Base-by-base conservation (phyloP, 2,113 vertebrate genomes). In the Salvelinus namaycush region DNA sequence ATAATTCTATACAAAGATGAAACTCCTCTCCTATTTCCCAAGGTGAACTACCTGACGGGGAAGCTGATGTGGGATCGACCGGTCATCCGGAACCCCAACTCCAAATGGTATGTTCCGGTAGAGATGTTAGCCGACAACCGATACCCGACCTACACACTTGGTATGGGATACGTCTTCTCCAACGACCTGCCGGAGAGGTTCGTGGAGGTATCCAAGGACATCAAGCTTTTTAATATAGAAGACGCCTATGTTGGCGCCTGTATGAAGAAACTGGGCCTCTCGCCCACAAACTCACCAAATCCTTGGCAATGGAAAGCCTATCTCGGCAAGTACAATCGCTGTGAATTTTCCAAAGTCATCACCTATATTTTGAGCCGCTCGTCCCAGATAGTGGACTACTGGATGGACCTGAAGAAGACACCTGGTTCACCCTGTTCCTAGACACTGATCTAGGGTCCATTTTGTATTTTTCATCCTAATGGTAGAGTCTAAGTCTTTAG, bases 141-240 rank as follows among this genome's bases (percentile, higher is more conserved):
- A 4, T 99, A 98, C 18, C 96, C 96, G 2, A 94, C 96, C 31
- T 99, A 98, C 83, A 90, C 95, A 66, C 94, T 96, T 12, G 97
- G 97, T 72, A 98, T 96, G 34, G 97, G 96, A n/a, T 99, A 99
- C 16, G 85, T 98, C 65, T 96, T 99, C 88, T 99, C 97, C 78
- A 97, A 93, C 39, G 96, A 99, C 84, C 92, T 99, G 78, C 94
- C 97, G 49, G 88, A 86, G 54, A 97, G 94, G 86, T 93, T 95
- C 65, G 95, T 97, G 71, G 93, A 92, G 18, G 89, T 88, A 70
- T 98, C 96, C 51, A 93, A 97, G 90, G 89, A 91, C 29, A 91
- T 98, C 76, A 93, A 92, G 77, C 92, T 95, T 57, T 95, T 98
- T 86, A 95, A 96, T 77, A 94, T 99, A 68, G 97, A 99, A 86